These are phyloP conservation scores for Mesitornis unicolor DNA, from an alignment of 2,113 vertebrate species.

Conservation along the genomic window DNA sequence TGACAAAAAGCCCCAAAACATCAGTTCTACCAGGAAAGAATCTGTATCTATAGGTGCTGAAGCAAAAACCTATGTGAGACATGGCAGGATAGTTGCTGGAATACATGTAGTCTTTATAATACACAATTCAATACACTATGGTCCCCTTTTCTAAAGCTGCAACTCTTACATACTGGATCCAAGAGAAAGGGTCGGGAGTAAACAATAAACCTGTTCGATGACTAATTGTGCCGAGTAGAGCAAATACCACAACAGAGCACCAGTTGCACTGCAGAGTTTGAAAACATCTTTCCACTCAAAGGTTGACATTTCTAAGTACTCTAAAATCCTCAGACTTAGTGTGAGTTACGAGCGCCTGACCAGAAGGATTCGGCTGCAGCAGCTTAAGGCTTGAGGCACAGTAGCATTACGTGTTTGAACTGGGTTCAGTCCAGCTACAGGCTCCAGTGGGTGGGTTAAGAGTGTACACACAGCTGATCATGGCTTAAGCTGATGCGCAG, in stretches of 20 bases:
- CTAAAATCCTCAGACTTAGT: background rate
- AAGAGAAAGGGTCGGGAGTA: background rate
- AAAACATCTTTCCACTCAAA: background rate
- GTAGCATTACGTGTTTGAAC: background rate
- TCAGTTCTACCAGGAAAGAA: background rate
- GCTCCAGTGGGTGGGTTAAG: background rate
- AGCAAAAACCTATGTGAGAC: background rate
- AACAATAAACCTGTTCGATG: background rate
- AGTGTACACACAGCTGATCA: background rate
- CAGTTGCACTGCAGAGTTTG: background rate
- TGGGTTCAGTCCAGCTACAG: background rate
- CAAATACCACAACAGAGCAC: background rate
- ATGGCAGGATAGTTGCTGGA: background rate
- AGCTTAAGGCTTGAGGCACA: background rate
- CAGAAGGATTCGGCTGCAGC: background rate
- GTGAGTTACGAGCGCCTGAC: background rate
- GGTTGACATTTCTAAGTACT: background rate
- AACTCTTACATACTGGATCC: background rate
- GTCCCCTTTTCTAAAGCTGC: background rate
- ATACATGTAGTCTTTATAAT: background rate
- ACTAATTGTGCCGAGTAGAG: background rate
- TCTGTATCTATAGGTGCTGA: background rate
- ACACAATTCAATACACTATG: fast-evolving
- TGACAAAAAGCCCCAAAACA: background rate
- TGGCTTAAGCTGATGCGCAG: background rate